Evolutionary conservation across 2,797 vertebrate species (phyloP).

Genomic region (Phyllotis vaccarum): DNA sequence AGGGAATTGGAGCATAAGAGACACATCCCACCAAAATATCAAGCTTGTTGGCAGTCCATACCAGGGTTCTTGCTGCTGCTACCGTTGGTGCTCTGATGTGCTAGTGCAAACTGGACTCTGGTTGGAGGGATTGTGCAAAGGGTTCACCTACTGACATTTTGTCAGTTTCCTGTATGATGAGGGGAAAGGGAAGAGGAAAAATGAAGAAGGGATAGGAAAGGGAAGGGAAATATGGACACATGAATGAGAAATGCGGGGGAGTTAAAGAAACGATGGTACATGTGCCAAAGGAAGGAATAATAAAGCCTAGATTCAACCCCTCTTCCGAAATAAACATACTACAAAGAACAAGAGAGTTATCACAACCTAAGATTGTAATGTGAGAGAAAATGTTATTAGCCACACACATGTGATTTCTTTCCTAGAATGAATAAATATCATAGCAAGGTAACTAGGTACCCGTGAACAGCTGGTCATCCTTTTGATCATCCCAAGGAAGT

Average conservation of each 20-base stretch:
- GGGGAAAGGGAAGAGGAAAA: background rate
- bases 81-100: conserved; percentile 27
- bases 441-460: background rate
- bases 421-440: background rate
- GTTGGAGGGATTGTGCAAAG: conserved; percentile 11
- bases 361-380: background rate
- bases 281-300: background rate
- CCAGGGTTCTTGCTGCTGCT: background rate
- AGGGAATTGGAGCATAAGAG: conserved; percentile 78
- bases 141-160: background rate
- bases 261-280: background rate
- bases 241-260: background rate
- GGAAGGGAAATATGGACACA: background rate
- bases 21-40: conserved; percentile 71
- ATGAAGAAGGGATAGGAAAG: background rate
- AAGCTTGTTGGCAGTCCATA: background rate
- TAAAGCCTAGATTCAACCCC: background rate
- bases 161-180: background rate
- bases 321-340: background rate
- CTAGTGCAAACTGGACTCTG: background rate
- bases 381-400: background rate
- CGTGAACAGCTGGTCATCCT: background rate
- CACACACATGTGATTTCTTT: background rate
- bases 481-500: background rate
- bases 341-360: background rate